Conservation (phyloP, 2,888 invertebrate genomes). For the Drosophila rubida region DNA sequence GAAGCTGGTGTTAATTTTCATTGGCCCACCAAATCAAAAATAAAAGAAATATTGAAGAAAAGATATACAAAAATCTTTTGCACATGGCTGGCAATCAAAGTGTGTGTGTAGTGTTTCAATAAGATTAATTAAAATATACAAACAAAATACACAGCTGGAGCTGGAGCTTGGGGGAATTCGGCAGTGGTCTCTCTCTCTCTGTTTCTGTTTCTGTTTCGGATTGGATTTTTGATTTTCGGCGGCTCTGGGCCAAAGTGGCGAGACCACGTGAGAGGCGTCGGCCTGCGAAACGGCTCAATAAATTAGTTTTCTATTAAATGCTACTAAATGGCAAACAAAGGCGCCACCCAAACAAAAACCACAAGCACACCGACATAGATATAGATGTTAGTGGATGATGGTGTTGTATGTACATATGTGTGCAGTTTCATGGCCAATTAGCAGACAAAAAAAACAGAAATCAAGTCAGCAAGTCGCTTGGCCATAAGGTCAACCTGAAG, state of each 20-base stretch:
- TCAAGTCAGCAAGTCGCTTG: conserved; percentile 51
- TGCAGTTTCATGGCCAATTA: conserved; percentile 70
- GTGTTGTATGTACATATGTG: conserved; percentile 9
- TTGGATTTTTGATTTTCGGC: not conserved
- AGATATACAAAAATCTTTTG: conserved; percentile 34
- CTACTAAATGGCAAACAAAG: conserved; percentile 73
- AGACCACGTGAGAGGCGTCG: conserved; percentile 47
- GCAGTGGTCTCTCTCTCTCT: not conserved
- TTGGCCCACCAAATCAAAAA: conserved; percentile 18
- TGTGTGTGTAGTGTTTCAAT: conserved; percentile 43
- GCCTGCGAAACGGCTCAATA: conserved; percentile 63
- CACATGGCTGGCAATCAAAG: conserved; percentile 21
- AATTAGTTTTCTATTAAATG: conserved; percentile 73
- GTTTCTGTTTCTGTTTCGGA: not conserved
- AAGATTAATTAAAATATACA: conserved; percentile 68
- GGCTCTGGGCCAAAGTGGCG: conserved; percentile 17
- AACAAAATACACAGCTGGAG: conserved; percentile 37
- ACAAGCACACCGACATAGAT: conserved; percentile 18
- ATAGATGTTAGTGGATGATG: not conserved
- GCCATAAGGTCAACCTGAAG: conserved; percentile 61
- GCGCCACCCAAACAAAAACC: conserved; percentile 69
- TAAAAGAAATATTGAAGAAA: not conserved
- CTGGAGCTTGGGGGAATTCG: conserved; percentile 23
- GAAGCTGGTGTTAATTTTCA: conserved; percentile 31
- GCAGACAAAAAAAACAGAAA: conserved; percentile 64